phyloP scores from a whole-genome alignment of 2,113 vertebrate species.

The Panthera leo region DNA sequence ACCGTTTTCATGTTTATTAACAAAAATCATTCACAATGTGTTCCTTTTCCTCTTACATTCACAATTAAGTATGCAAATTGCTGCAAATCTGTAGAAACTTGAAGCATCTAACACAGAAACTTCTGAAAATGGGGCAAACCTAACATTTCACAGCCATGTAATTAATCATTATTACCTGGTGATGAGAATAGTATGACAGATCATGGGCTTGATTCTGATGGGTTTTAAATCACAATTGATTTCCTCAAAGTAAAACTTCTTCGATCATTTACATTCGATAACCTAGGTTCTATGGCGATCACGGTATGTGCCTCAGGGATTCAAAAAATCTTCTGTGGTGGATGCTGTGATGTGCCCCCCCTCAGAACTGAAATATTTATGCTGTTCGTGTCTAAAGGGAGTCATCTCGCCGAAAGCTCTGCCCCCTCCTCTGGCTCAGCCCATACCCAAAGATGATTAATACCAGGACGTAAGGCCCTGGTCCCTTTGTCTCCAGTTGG shows the following conservation, averaged over 20 bases:
- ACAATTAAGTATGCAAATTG: neutral
- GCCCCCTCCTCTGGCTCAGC: neutral
- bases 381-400: neutral
- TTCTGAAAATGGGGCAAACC: neutral
- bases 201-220: neutral
- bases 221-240: neutral
- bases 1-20: neutral
- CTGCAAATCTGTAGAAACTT: neutral
- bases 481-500: neutral
- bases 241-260: neutral
- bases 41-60: neutral
- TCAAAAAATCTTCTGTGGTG: neutral
- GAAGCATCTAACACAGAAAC: neutral
- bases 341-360: fast-evolving
- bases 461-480: neutral
- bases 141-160: neutral
- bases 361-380: neutral
- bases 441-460: neutral
- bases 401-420: neutral
- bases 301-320: neutral
- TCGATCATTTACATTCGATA: neutral
- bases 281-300: neutral
- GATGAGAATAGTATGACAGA: neutral
- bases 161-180: neutral
- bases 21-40: neutral